Percentiles rank a stretch among this genome's conserved stretches.
phyloP scores from a whole-genome alignment of 2,797 vertebrate species.

The Etheostoma nigrum region DNA sequence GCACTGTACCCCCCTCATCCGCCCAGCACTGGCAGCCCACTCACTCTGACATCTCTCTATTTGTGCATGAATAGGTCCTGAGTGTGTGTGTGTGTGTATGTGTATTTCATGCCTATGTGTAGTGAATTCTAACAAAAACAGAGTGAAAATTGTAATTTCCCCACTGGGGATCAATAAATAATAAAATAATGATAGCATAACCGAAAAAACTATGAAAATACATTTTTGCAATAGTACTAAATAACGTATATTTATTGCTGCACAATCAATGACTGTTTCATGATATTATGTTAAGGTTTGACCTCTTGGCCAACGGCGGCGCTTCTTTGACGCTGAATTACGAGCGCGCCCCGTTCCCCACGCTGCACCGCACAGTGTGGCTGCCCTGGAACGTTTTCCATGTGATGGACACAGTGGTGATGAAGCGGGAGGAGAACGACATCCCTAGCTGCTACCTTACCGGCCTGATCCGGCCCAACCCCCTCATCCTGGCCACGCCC shows the following conservation, averaged over 20 bases:
- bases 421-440: slow-evolving; percentile 96
- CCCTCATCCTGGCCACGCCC: slow-evolving; percentile 92
- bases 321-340: slow-evolving; percentile 94
- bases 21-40: too few species aligned
- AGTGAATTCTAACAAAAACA: too few species aligned
- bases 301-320: slow-evolving; percentile 94
- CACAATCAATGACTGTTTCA: neutral
- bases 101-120: too few species aligned
- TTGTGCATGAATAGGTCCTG: too few species aligned
- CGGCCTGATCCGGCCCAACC: slow-evolving; percentile 92
- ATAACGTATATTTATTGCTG: neutral
- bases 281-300: slow-evolving; percentile 87
- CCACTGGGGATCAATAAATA: too few species aligned
- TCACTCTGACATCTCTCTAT: too few species aligned
- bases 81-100: too few species aligned
- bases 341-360: slow-evolving; percentile 93
- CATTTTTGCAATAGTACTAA: neutral
- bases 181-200: neutral
- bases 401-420: slow-evolving; percentile 97
- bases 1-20: too few species aligned
- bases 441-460: slow-evolving; percentile 96
- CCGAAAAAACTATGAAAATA: neutral
- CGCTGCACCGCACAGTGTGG: slow-evolving; percentile 94
- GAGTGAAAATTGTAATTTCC: too few species aligned
- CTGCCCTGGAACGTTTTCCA: slow-evolving; percentile 97